Evolutionary conservation across 2,113 vertebrate species (phyloP).

Genomic region (Charadrius vociferus): DNA sequence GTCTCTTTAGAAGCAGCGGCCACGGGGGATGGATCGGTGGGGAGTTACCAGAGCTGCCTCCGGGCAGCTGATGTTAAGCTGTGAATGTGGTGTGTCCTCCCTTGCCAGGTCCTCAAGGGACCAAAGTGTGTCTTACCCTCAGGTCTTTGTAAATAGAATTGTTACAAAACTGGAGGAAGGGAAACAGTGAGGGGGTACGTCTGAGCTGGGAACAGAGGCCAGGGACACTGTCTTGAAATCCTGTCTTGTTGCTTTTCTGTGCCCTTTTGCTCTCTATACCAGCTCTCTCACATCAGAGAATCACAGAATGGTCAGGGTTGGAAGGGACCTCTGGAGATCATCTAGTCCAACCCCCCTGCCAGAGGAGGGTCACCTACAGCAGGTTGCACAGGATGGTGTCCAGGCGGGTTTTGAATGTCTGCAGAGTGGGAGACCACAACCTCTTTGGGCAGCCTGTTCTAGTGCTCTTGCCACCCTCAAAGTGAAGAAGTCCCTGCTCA

Average conservation of each 20-base stretch:
- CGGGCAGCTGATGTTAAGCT: background rate
- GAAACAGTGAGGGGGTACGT: background rate
- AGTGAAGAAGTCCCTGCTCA: no score
- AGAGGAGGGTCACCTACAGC: no score
- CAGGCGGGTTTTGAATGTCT: no score
- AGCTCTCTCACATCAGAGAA: background rate
- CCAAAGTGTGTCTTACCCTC: background rate
- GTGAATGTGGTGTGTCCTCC: fast-evolving
- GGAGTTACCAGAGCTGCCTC: background rate
- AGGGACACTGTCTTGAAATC: fast-evolving
- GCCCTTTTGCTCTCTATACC: background rate
- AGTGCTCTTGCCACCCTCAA: no score
- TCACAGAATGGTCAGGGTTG: no score
- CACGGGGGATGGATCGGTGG: background rate
- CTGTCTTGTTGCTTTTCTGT: background rate
- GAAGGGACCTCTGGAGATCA: no score
- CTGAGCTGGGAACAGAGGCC: fast-evolving
- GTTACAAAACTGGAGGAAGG: background rate
- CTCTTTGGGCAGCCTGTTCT: no score
- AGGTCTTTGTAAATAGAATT: background rate
- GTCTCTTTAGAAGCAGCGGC: background rate
- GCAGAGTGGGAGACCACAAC: no score
- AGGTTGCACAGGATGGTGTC: no score
- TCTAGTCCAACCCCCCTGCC: no score
- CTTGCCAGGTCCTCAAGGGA: background rate